Evolutionary conservation across 1,140 invertebrate genomes (phyloP).

Genomic region (Tenebrio molitor): DNA sequence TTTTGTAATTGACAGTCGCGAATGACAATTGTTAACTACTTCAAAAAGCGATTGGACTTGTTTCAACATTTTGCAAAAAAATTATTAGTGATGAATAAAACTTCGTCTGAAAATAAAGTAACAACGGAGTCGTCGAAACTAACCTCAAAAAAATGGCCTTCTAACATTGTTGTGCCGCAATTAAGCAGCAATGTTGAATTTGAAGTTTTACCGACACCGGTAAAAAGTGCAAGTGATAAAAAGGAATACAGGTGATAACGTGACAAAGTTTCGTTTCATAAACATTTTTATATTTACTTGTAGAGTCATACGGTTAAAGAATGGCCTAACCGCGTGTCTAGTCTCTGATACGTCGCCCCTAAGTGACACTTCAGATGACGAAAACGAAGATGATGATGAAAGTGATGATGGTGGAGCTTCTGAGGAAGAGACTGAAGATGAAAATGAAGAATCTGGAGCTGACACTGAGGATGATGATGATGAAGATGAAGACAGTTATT

Average conservation of each 20-base stretch:
- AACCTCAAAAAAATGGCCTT: neutral
- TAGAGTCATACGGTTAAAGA: conserved; percentile 75
- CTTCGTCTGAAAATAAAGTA: neutral
- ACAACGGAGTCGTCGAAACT: neutral
- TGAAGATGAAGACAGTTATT: conserved; percentile 60
- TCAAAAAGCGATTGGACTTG: neutral
- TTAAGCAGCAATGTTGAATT: conserved; percentile 34
- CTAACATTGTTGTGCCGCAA: too few relatives aligned
- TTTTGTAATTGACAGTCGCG: too few relatives aligned
- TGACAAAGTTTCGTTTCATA: neutral
- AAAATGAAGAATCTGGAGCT: conserved; percentile 57
- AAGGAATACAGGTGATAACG: conserved; percentile 70
- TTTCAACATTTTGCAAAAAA: neutral
- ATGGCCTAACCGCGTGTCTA: conserved; percentile 78
- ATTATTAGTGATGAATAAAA: conserved; percentile 22
- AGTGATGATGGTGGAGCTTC: conserved; percentile 27
- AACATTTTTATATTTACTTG: conserved; percentile 53
- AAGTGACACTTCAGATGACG: conserved; percentile 60
- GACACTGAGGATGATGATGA: conserved; percentile 44
- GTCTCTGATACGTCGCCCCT: conserved; percentile 71
- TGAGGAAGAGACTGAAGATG: conserved; percentile 50
- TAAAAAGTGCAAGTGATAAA: conserved; percentile 73
- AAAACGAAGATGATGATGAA: conserved; percentile 43
- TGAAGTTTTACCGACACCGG: conserved; percentile 66
- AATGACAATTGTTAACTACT: conserved; percentile 1